These are phyloP conservation scores for Malthinus seriepunctatus DNA, from an alignment of 2,888 invertebrate genomes.

Conservation along the genomic window DNA sequence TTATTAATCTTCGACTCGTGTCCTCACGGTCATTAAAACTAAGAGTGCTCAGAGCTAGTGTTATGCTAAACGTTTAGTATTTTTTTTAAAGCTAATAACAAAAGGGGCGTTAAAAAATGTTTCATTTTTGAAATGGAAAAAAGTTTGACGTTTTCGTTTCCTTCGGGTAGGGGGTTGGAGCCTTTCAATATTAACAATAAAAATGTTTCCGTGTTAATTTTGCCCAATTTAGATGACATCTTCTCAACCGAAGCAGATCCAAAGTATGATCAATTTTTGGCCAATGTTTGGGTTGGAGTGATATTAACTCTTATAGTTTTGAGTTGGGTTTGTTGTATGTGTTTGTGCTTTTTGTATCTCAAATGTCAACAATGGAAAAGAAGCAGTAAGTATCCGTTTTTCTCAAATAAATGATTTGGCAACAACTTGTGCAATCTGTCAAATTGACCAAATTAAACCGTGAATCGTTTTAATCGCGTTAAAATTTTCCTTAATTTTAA, in stretches of 20 bases:
- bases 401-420: not conserved
- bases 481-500: too few species aligned
- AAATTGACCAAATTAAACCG: too few species aligned
- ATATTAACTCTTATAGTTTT: conserved; percentile 64
- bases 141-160: not conserved
- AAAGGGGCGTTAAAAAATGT: not conserved
- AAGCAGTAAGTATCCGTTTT: conserved; percentile 56
- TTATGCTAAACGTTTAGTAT: not conserved
- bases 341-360: conserved; percentile 65
- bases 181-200: conserved; percentile 5
- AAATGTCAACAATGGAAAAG: conserved; percentile 68
- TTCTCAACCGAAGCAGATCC: conserved; percentile 45
- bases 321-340: conserved; percentile 65
- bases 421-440: not conserved
- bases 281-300: conserved; percentile 67
- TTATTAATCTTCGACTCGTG: conserved; percentile 18
- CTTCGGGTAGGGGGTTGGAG: conserved; percentile 2
- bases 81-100: not conserved
- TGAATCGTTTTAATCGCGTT: too few species aligned
- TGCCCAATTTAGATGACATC: conserved; percentile 36
- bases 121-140: conserved; percentile 12
- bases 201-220: conserved; percentile 37
- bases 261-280: conserved; percentile 61
- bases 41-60: not conserved
- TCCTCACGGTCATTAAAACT: conserved; percentile 16